Percentiles rank a stretch among this genome's conserved stretches.
phyloP scores from a whole-genome alignment of 1,140 invertebrate species.

The Bathynomus jamesi region DNA sequence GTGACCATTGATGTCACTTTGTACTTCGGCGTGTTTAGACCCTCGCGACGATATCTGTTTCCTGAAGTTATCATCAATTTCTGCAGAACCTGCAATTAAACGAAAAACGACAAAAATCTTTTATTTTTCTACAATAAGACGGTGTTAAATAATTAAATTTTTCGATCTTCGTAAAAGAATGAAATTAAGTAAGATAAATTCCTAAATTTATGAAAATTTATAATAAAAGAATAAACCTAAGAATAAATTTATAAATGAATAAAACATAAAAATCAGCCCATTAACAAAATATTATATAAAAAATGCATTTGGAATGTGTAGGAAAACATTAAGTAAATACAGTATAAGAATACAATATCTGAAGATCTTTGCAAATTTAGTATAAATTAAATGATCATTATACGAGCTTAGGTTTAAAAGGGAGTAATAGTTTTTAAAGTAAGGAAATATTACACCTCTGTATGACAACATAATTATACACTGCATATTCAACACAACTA shows the following conservation, averaged over 20 bases:
- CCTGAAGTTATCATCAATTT: slow-evolving; percentile 47
- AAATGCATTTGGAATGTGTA: background rate
- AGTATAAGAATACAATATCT: background rate
- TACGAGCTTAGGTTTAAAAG: too few species aligned
- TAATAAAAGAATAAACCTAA: background rate
- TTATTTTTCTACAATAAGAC: background rate
- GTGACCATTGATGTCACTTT: slow-evolving; percentile 41
- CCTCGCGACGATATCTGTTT: slow-evolving; percentile 47
- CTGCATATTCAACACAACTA: too few species aligned
- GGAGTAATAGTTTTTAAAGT: too few species aligned
- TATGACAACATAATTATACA: too few species aligned
- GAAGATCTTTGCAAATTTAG: too few species aligned
- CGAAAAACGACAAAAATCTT: background rate
- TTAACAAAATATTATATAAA: background rate
- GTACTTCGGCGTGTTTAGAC: slow-evolving; percentile 49
- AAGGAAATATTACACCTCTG: too few species aligned
- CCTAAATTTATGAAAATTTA: background rate
- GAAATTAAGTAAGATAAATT: background rate
- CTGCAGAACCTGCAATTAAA: slow-evolving; percentile 33
- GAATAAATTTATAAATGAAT: background rate
- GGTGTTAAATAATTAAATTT: background rate
- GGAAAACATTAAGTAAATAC: background rate
- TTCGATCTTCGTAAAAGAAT: background rate
- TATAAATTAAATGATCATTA: too few species aligned
- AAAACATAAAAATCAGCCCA: background rate